Percentiles rank a stretch among this genome's conserved stretches.
Evolutionary conservation across 1,140 invertebrate species (phyloP).

Genomic region (Bombus waltoni): DNA sequence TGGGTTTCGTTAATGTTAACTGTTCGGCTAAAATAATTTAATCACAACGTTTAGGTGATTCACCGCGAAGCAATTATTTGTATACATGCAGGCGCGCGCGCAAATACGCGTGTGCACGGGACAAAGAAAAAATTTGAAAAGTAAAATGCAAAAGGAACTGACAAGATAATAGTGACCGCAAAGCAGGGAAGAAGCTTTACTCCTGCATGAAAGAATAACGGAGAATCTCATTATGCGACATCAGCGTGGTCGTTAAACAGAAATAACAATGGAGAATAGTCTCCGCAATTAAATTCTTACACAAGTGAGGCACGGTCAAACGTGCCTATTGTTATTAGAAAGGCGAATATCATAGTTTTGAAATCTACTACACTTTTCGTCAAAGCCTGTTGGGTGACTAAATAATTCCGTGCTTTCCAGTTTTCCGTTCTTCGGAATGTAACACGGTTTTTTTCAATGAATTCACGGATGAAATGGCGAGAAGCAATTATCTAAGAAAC

Average conservation of each 20-base stretch:
- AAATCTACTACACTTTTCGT: not conserved
- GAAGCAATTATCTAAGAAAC: not conserved
- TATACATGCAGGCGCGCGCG: not conserved
- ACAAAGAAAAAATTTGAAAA: not conserved
- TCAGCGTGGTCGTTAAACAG: conserved; percentile 40
- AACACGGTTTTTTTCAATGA: not conserved
- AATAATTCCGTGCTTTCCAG: not conserved
- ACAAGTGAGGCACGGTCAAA: conserved; percentile 12
- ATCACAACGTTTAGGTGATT: not conserved
- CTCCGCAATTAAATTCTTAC: conserved; percentile 68
- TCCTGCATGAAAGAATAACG: conserved; percentile 33
- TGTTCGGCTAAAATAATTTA: conserved; percentile 6
- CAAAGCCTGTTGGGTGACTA: not conserved
- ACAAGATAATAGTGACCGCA: conserved; percentile 20
- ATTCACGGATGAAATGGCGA: not conserved
- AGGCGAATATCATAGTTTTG: not conserved
- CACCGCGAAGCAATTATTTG: not conserved
- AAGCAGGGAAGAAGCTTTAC: not conserved
- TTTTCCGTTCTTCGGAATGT: not conserved
- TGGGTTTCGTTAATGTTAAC: conserved; percentile 1
- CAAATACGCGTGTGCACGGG: not conserved
- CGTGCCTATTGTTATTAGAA: conserved; percentile 9
- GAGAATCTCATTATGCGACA: conserved; percentile 36
- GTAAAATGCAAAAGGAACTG: conserved; percentile 5
- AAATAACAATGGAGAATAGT: conserved; percentile 53